Percentiles rank a stretch among this genome's conserved stretches.
These are phyloP conservation scores for Pseudois nayaur DNA, from an alignment of 2,113 vertebrate genomes.

Conservation along the genomic window DNA sequence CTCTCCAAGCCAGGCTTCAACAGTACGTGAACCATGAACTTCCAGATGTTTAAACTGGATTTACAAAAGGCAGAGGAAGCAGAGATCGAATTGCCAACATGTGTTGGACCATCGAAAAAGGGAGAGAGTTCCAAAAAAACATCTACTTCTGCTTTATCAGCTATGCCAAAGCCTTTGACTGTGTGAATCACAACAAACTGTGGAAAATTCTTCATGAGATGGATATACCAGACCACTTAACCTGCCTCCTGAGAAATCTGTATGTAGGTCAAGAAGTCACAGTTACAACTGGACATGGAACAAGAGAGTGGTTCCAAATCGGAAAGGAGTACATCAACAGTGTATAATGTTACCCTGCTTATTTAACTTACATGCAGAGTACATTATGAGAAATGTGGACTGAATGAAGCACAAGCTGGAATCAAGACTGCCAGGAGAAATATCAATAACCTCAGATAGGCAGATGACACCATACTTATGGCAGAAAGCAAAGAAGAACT, in stretches of 20 bases:
- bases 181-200: neutral
- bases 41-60: neutral
- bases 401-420: neutral
- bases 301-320: neutral
- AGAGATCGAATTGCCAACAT: neutral
- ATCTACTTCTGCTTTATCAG: neutral
- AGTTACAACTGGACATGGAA: neutral
- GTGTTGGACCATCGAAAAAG: neutral
- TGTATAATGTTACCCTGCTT: neutral
- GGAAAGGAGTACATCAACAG: neutral
- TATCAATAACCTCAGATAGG: neutral
- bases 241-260: neutral
- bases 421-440: neutral
- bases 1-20: neutral
- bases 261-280: neutral
- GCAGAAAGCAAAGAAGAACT: neutral
- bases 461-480: neutral
- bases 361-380: neutral
- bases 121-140: neutral
- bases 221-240: neutral
- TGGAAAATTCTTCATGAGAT: neutral
- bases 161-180: neutral
- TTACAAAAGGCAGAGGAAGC: neutral
- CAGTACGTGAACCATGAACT: neutral
- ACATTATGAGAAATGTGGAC: neutral